These are phyloP conservation scores for Ephialtes manifestator DNA, from an alignment of 2,888 invertebrate species.

Conservation along the genomic window DNA sequence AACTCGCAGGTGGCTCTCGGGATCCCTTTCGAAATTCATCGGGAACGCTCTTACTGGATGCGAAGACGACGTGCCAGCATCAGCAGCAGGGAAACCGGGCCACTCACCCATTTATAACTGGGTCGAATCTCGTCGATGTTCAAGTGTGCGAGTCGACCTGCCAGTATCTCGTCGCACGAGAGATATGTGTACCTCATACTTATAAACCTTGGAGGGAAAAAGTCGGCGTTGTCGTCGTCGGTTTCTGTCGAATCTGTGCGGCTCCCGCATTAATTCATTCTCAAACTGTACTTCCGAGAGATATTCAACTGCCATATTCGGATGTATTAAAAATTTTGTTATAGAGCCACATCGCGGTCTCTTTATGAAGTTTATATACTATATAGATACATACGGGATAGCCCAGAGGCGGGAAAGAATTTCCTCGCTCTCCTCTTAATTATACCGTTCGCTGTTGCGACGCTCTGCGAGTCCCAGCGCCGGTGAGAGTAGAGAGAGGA, in stretches of 20 bases:
- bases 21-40: slow-evolving; percentile 79
- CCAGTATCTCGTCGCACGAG: slow-evolving; percentile 26
- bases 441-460: slow-evolving; percentile 47
- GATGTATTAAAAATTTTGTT: slow-evolving; percentile 4
- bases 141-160: slow-evolving; percentile 47
- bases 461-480: slow-evolving; percentile 5
- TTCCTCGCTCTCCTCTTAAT: slow-evolving; percentile 43
- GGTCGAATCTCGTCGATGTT: slow-evolving; percentile 76
- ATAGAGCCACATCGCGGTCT: not conserved
- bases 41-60: slow-evolving; percentile 72
- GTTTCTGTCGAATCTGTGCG: slow-evolving; percentile 11
- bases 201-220: slow-evolving; percentile 23
- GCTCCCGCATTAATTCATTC: slow-evolving; percentile 27
- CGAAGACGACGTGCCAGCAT: slow-evolving; percentile 26
- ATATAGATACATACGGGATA: slow-evolving; percentile 10
- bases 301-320: not conserved
- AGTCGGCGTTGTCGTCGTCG: slow-evolving; percentile 5
- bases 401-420: slow-evolving; percentile 37
- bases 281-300: slow-evolving; percentile 28
- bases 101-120: slow-evolving; percentile 84
- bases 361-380: not conserved
- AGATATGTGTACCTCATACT: slow-evolving; percentile 34
- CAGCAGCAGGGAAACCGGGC: slow-evolving; percentile 78
- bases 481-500: slow-evolving; percentile 65
- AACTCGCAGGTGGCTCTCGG: slow-evolving; percentile 72